Evolutionary conservation across 2,113 vertebrate species (phyloP).

Genomic region (Solea senegalensis): DNA sequence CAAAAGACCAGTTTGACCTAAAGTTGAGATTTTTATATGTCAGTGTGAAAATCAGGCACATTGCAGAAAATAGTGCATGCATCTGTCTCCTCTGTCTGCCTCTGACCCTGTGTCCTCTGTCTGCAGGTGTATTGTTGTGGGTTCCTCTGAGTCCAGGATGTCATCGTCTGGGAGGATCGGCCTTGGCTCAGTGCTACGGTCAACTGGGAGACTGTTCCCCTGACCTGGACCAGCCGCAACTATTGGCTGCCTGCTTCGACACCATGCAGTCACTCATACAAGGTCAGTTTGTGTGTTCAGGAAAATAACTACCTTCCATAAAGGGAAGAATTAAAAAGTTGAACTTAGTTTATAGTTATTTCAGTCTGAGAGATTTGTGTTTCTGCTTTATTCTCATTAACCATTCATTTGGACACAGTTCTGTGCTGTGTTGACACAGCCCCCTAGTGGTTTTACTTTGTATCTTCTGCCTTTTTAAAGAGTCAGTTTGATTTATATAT

Average conservation of each 20-base stretch:
- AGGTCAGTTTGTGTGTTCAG: conserved; percentile 68
- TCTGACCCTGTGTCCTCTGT: conserved; percentile 27
- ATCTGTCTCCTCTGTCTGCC: background rate
- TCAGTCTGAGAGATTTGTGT: background rate
- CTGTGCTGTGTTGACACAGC: conserved; percentile 12
- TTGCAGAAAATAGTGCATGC: too few relatives aligned
- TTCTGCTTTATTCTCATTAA: background rate
- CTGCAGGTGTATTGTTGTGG: conserved; percentile 85
- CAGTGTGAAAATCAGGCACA: too few relatives aligned
- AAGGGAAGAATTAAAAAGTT: background rate
- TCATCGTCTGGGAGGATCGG: conserved; percentile 88
- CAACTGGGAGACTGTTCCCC: conserved; percentile 90
- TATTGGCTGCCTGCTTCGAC: conserved; percentile 83
- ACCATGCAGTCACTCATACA: conserved; percentile 86
- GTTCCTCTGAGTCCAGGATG: conserved; percentile 83
- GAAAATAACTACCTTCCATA: background rate
- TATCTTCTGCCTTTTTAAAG: background rate
- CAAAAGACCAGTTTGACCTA: too few relatives aligned
- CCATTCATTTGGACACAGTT: background rate
- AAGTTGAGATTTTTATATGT: too few relatives aligned
- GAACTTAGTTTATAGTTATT: background rate
- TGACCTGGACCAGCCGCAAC: conserved; percentile 84
- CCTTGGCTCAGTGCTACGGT: conserved; percentile 90
- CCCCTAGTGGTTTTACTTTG: conserved; percentile 41
- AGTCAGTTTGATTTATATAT: too few relatives aligned